These are phyloP conservation scores for Elanoides forficatus DNA, from an alignment of 2,113 vertebrate species.

Conservation along the genomic window DNA sequence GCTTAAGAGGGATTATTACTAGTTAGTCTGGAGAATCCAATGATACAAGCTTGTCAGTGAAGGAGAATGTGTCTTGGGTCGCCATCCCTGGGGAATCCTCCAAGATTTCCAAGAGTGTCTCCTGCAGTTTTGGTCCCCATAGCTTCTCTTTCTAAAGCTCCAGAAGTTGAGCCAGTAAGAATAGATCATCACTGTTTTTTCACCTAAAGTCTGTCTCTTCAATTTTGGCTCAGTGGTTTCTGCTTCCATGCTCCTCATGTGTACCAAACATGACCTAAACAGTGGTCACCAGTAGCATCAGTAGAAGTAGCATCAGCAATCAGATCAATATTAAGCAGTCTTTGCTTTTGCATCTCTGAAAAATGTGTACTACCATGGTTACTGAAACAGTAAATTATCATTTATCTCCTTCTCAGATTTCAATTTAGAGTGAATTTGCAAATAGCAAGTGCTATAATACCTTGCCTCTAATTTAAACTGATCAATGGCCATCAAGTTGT, in stretches of 20 bases:
- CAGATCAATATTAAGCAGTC: neutral
- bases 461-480: neutral
- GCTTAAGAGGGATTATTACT: neutral
- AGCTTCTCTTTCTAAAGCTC: neutral
- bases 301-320: neutral
- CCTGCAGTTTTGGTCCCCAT: neutral
- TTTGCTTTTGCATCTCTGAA: neutral
- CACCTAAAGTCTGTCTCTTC: neutral
- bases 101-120: neutral
- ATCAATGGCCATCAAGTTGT: neutral
- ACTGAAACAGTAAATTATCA: neutral
- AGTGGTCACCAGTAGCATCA: neutral
- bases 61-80: neutral
- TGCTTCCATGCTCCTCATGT: neutral
- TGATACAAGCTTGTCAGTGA: neutral
- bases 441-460: neutral
- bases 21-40: neutral
- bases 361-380: neutral
- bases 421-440: neutral
- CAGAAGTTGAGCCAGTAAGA: neutral
- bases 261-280: neutral
- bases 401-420: neutral
- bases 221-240: neutral
- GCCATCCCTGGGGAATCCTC: neutral
- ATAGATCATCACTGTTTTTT: neutral